A percentile compares a stretch with the other conserved stretches of the same genome.
Evolutionary conservation across 2,888 invertebrate genomes (phyloP).

Genomic region (Ethmia dodecea): DNA sequence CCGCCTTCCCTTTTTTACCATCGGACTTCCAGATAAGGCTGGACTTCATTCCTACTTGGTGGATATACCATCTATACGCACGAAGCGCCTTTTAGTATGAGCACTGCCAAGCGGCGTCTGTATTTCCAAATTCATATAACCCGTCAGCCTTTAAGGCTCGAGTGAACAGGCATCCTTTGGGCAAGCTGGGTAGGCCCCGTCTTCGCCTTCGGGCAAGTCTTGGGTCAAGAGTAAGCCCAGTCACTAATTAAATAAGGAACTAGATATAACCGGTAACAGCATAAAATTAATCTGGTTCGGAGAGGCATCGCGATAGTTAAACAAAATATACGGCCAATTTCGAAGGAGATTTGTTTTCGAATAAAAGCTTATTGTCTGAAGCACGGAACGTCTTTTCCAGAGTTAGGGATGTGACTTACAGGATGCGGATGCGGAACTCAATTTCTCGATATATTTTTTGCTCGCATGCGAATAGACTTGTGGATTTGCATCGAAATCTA

Average conservation of each 20-base stretch:
- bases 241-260: slow-evolving; percentile 35
- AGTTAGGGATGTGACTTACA: slow-evolving; percentile 4
- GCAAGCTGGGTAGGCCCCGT: no score
- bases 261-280: slow-evolving; percentile 24
- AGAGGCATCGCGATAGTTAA: slow-evolving; percentile 24
- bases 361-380: slow-evolving; percentile 16
- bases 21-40: no score
- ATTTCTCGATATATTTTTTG: slow-evolving; percentile 2
- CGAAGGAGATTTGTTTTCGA: slow-evolving; percentile 39
- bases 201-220: no score
- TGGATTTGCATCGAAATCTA: slow-evolving; percentile 6
- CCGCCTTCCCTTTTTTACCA: no score
- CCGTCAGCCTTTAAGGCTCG: no score
- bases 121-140: no score
- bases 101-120: no score
- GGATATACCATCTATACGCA: no score
- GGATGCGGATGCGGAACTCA: not conserved
- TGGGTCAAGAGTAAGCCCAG: slow-evolving; percentile 26
- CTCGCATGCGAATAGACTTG: slow-evolving; percentile 6
- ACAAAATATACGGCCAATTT: slow-evolving; percentile 37
- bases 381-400: not conserved
- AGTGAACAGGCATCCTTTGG: no score
- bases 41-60: no score
- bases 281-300: slow-evolving; percentile 33
- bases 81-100: no score